Percentiles rank a stretch among this genome's conserved stretches.
Conservation (phyloP, 2,888 invertebrate genomes). For the Cyaniris semiargus region DNA sequence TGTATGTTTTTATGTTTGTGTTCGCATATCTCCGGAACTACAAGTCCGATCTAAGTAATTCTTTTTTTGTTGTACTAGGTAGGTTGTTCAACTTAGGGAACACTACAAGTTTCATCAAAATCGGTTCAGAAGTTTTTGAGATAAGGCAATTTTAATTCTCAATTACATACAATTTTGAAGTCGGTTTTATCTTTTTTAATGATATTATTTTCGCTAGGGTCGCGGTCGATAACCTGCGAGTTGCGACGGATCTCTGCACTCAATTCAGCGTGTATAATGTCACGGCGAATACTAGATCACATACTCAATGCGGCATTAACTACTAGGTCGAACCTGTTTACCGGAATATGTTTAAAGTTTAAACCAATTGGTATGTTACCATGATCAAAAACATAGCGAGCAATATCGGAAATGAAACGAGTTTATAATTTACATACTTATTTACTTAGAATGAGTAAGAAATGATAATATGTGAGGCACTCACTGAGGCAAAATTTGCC, state of each 20-base stretch:
- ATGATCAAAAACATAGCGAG: background rate
- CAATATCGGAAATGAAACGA: background rate
- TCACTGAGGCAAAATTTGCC: too few species aligned
- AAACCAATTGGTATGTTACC: background rate
- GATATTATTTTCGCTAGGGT: constrained; percentile 51
- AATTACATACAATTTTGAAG: too few species aligned
- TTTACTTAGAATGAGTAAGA: background rate
- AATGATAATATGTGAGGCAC: background rate
- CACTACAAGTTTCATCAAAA: too few species aligned
- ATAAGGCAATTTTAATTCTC: too few species aligned
- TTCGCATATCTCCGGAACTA: too few species aligned
- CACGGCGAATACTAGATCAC: constrained; percentile 28
- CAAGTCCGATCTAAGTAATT: too few species aligned
- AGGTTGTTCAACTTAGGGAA: too few species aligned
- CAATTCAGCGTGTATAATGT: constrained; percentile 33
- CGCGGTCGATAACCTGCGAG: too few species aligned
- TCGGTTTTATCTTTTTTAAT: too few species aligned
- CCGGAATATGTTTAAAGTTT: background rate
- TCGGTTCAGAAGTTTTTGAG: too few species aligned
- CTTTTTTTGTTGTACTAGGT: too few species aligned
- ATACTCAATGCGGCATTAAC: constrained; percentile 11
- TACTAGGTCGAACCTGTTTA: background rate
- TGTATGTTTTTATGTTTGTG: too few species aligned
- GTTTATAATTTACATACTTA: background rate
- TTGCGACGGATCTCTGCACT: constrained; percentile 41